phyloP scores from a whole-genome alignment of 35 echinoderm and acorn worm genomes.

The Ophioderma brevispina region DNA sequence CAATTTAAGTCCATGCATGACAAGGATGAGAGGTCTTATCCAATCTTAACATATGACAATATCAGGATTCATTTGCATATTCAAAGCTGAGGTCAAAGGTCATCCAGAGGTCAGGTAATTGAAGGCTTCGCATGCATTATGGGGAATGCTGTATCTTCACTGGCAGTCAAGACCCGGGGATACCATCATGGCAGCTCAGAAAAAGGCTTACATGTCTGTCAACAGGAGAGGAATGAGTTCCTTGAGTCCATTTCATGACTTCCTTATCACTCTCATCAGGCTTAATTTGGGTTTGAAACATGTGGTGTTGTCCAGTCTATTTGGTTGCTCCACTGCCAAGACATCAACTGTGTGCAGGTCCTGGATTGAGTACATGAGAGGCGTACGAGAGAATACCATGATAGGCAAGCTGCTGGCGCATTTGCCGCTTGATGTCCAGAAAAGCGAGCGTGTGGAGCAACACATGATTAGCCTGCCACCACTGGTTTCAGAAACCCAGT shows the following conservation, averaged over 20 bases:
- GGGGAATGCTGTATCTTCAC: background rate
- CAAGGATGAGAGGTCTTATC: too few relatives aligned
- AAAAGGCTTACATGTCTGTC: background rate
- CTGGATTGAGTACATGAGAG: background rate
- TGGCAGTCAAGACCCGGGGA: background rate
- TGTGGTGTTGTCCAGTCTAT: background rate
- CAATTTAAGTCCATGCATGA: too few relatives aligned
- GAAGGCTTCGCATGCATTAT: background rate
- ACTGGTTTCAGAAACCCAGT: background rate
- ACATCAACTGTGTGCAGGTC: background rate
- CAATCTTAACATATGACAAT: too few relatives aligned
- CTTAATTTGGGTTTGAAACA: background rate
- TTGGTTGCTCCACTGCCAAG: background rate
- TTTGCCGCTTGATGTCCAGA: background rate
- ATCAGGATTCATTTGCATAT: too few relatives aligned
- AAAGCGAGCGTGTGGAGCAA: background rate
- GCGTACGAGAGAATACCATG: background rate
- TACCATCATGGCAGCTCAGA: background rate
- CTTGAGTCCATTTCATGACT: background rate
- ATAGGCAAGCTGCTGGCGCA: background rate
- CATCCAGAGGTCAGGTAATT: too few relatives aligned
- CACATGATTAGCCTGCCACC: background rate
- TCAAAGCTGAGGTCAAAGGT: too few relatives aligned
- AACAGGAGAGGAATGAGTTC: conserved; percentile 1
- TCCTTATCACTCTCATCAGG: background rate